A percentile compares a stretch with the other conserved stretches of the same genome.
Evolutionary conservation across 2,888 invertebrate species (phyloP).

Genomic region (Cosmopolites sordidus): DNA sequence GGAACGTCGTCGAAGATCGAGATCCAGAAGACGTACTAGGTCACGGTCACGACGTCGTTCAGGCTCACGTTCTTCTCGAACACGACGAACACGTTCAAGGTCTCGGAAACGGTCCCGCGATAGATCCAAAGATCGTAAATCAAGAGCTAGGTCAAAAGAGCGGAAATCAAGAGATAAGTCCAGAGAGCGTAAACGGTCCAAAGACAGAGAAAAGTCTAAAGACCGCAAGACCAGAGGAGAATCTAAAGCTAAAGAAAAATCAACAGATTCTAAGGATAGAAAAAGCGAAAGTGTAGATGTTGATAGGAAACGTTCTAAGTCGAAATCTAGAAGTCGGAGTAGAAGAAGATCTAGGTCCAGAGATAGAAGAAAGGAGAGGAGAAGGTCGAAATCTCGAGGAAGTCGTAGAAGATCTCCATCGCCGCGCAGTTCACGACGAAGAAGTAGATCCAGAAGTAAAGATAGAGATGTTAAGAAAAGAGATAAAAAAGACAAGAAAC

Average conservation of each 20-base stretch:
- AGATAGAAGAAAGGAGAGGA: conserved; percentile 52
- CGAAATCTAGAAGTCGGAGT: conserved; percentile 58
- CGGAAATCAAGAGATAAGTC: conserved; percentile 34
- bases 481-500: conserved; percentile 35
- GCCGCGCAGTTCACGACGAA: conserved; percentile 40
- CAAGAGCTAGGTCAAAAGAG: conserved; percentile 22
- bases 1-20: conserved; percentile 56
- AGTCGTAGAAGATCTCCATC: conserved; percentile 49
- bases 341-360: conserved; percentile 54
- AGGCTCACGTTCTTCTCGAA: conserved; percentile 26
- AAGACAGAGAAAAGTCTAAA: conserved; percentile 33
- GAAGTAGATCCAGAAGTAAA: conserved; percentile 43
- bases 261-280: conserved; percentile 33
- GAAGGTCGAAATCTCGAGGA: conserved; percentile 52
- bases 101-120: conserved; percentile 48
- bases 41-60: conserved; percentile 29
- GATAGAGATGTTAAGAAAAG: conserved; percentile 39
- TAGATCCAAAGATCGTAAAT: conserved; percentile 31
- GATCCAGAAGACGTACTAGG: conserved; percentile 41
- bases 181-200: conserved; percentile 33
- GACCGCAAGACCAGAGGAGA: conserved; percentile 39
- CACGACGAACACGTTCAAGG: conserved; percentile 34
- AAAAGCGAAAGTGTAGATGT: conserved; percentile 37
- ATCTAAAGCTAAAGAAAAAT: conserved; percentile 32
- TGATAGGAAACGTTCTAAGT: conserved; percentile 39